Evolutionary conservation across 2,888 invertebrate species (phyloP).

Genomic region (Acleris sparsana): DNA sequence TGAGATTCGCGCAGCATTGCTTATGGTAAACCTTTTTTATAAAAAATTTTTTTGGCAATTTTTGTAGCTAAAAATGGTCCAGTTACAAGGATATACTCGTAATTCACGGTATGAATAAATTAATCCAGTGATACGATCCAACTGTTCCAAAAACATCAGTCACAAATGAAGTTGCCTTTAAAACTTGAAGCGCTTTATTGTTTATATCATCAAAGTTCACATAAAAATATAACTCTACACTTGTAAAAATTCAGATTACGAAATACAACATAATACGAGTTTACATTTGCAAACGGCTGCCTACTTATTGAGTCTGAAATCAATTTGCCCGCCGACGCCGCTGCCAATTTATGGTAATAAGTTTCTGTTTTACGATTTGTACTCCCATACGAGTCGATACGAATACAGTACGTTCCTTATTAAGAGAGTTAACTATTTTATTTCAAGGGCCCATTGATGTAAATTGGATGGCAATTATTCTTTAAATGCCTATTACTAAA

Average conservation of each 20-base stretch:
- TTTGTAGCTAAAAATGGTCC: no score
- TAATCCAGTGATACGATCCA: no score
- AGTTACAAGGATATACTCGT: no score
- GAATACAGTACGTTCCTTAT: constrained; percentile 15
- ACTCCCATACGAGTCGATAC: constrained; percentile 41
- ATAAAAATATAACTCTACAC: background rate
- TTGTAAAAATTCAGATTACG: background rate
- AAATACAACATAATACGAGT: constrained; percentile 6
- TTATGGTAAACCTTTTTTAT: no score
- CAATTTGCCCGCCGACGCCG: constrained; percentile 54
- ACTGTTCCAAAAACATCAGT: no score
- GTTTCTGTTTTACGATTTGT: constrained; percentile 57
- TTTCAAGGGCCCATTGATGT: constrained; percentile 9
- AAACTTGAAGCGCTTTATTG: no score
- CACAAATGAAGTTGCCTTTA: no score
- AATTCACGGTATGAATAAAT: no score
- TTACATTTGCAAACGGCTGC: constrained; percentile 21
- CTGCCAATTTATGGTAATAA: constrained; percentile 62
- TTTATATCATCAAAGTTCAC: background rate
- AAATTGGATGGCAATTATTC: constrained; percentile 21
- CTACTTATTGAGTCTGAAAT: constrained; percentile 47
- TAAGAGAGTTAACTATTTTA: constrained; percentile 5
- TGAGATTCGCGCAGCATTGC: no score
- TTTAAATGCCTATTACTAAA: constrained; percentile 21
- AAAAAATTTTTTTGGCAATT: no score